Percentiles rank a stretch among this genome's conserved stretches.
Conservation (phyloP, 2,113 vertebrate genomes). For the Chroicocephalus ridibundus region DNA sequence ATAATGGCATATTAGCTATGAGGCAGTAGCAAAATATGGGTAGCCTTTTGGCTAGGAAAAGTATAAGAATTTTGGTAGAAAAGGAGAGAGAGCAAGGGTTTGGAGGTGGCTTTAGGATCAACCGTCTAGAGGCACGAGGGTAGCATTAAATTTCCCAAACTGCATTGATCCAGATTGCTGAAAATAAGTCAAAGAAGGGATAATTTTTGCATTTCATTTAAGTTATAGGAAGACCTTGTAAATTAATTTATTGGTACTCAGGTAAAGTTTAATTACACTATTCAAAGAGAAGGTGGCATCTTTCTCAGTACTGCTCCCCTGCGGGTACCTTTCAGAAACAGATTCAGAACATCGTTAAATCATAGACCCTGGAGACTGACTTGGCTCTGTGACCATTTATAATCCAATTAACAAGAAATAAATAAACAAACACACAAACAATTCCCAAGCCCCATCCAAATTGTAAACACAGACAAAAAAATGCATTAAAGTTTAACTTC, state of each 20-base stretch:
- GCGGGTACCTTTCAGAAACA: background rate
- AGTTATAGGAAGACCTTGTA: background rate
- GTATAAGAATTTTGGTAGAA: background rate
- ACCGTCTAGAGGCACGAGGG: background rate
- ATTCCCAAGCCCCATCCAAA: background rate
- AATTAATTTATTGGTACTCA: constrained; percentile 28
- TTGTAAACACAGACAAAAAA: background rate
- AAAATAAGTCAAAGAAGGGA: constrained; percentile 2
- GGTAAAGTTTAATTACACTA: constrained; percentile 26
- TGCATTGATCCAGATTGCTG: background rate
- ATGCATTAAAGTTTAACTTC: background rate
- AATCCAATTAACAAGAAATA: constrained; percentile 58
- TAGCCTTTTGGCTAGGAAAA: background rate
- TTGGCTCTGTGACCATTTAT: constrained; percentile 33
- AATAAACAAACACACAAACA: constrained; percentile 32
- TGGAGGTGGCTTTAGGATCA: background rate
- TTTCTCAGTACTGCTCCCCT: background rate
- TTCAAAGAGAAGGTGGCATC: background rate
- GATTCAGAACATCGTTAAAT: constrained; percentile 10
- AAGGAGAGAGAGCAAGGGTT: background rate
- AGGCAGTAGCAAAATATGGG: background rate
- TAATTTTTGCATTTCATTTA: constrained; percentile 30
- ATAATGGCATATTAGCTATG: background rate
- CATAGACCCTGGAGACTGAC: background rate
- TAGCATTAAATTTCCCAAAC: constrained; percentile 6